phyloP scores from a whole-genome alignment of 1,140 invertebrate species.

The Piezodorus guildinii region DNA sequence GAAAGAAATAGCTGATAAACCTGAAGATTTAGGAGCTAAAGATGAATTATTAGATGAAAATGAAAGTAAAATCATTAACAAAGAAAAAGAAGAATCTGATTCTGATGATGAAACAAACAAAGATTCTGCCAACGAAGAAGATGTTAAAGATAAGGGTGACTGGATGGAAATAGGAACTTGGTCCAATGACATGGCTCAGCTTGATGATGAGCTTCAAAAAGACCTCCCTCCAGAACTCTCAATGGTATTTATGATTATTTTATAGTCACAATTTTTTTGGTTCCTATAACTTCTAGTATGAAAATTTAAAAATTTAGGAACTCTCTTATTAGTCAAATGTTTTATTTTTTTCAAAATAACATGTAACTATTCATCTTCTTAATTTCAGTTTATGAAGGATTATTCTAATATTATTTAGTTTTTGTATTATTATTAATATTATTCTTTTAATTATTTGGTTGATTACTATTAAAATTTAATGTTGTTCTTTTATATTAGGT shows the following conservation, averaged over 20 bases:
- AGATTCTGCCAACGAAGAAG: slow-evolving; percentile 25
- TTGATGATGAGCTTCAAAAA: slow-evolving; percentile 27
- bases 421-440: too few species aligned
- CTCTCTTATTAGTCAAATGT: too few species aligned
- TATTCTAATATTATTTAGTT: too few species aligned
- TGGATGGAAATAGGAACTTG: slow-evolving; percentile 68
- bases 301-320: too few species aligned
- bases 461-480: background rate
- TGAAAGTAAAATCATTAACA: slow-evolving; percentile 30
- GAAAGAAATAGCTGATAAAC: slow-evolving; percentile 18
- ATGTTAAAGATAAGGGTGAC: slow-evolving; percentile 38
- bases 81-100: slow-evolving; percentile 32
- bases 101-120: slow-evolving; percentile 28
- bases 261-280: too few species aligned
- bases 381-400: too few species aligned
- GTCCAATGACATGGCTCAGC: slow-evolving; percentile 67
- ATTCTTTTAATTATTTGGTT: background rate
- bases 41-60: slow-evolving; percentile 13
- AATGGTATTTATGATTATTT: slow-evolving; percentile 27
- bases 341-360: too few species aligned
- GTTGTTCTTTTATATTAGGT: slow-evolving; percentile 19
- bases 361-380: too few species aligned
- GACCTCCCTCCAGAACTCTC: slow-evolving; percentile 35
- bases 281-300: too few species aligned
- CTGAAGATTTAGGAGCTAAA: slow-evolving; percentile 19